Evolutionary conservation across 2,888 invertebrate genomes (phyloP).

Genomic region (Hoplodrina blanda): DNA sequence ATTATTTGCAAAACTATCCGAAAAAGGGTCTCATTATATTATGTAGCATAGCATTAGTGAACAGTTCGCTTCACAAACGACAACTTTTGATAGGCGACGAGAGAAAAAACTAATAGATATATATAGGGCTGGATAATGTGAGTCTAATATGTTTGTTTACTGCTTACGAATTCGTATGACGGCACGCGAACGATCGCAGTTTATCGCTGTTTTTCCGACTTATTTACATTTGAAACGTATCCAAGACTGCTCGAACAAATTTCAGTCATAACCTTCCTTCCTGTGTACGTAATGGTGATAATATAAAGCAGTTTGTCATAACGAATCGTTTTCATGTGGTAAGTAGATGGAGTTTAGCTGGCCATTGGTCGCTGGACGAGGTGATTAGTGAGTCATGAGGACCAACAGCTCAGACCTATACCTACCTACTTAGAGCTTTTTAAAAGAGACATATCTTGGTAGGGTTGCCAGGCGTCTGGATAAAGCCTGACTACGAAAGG

Average conservation of each 20-base stretch:
- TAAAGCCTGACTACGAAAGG: too few relatives aligned
- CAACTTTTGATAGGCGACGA: constrained; percentile 63
- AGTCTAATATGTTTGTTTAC: constrained; percentile 80
- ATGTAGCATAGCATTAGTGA: constrained; percentile 39
- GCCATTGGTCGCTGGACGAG: constrained; percentile 26
- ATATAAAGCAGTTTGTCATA: constrained; percentile 52
- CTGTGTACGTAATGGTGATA: constrained; percentile 57
- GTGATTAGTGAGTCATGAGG: constrained; percentile 16
- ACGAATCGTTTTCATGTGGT: constrained; percentile 52
- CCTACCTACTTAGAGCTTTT: background rate
- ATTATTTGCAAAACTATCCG: constrained; percentile 41
- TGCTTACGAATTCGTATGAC: constrained; percentile 69
- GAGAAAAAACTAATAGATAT: constrained; percentile 64
- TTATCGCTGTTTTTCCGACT: constrained; percentile 75
- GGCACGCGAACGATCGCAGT: constrained; percentile 65
- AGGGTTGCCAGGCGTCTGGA: too few relatives aligned
- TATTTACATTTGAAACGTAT: constrained; percentile 74
- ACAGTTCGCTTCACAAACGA: constrained; percentile 47
- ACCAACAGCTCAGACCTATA: background rate
- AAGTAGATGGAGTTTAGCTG: constrained; percentile 30
- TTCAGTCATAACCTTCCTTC: constrained; percentile 64
- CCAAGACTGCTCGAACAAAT: constrained; percentile 63
- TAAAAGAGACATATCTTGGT: too few relatives aligned
- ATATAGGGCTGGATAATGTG: constrained; percentile 70
- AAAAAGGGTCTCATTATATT: constrained; percentile 37